Percentiles rank a stretch among this genome's conserved stretches.
Conservation (phyloP, 2,888 invertebrate genomes). For the Boloria selene region DNA sequence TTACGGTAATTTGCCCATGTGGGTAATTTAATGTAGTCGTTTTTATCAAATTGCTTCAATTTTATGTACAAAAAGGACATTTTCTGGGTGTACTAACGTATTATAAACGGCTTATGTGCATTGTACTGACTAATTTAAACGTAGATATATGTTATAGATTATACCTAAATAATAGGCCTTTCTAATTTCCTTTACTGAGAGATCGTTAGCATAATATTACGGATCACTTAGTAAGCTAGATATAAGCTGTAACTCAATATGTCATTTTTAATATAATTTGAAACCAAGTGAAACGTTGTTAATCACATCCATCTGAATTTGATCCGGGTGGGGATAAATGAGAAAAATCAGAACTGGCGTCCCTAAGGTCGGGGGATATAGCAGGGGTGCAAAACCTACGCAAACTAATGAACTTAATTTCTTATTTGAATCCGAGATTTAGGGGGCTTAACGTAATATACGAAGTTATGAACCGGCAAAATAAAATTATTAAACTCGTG, state of each 20-base stretch:
- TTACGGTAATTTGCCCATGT: background rate
- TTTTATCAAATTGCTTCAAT: too few relatives aligned
- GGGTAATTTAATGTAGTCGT: background rate
- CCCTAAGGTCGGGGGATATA: conserved; percentile 34
- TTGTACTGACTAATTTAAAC: too few relatives aligned
- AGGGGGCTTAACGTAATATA: conserved; percentile 17
- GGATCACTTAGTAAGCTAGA: too few relatives aligned
- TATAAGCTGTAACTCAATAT: background rate
- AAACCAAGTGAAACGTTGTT: conserved; percentile 38
- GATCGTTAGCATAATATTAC: too few relatives aligned
- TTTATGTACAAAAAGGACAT: too few relatives aligned
- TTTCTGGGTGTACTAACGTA: too few relatives aligned
- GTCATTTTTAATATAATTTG: conserved; percentile 36
- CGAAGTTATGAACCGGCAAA: conserved; percentile 7
- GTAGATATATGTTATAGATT: too few relatives aligned
- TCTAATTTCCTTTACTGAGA: too few relatives aligned
- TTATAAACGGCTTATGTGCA: too few relatives aligned
- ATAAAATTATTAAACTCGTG: conserved; percentile 7
- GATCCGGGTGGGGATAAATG: conserved; percentile 41
- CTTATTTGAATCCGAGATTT: conserved; percentile 35
- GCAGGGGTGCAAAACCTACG: conserved; percentile 33
- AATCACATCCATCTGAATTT: conserved; percentile 40
- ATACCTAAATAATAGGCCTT: too few relatives aligned
- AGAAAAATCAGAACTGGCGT: conserved; percentile 41
- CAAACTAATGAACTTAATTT: conserved; percentile 40